Base-by-base conservation (phyloP, 2,888 invertebrate species). In the Strigamia crassipes region DNA sequence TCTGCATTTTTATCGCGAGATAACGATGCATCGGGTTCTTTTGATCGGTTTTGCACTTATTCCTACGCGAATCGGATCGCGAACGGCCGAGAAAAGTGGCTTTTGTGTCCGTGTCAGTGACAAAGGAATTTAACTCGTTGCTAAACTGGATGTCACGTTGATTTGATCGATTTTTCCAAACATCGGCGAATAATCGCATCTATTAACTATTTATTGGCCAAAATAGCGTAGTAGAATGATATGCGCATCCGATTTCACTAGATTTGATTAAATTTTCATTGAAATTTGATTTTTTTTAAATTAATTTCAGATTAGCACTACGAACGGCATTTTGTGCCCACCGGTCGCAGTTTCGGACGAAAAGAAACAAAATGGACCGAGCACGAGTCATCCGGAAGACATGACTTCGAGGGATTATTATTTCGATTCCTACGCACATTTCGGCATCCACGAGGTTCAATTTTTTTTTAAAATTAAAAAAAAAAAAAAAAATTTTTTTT, bases 331-430 rank as follows among this genome's bases (percentile, higher is more conserved):
- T 27, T 46, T 27, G 13, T 80, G 51, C 56, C 80, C 80, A n/a
- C 21, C 80, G 8, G 34, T 46, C 51, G 34, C 18, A 27, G 61
- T 61, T 61, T 61, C 18, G 61, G 80, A 80, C n/a, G 42, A 56
- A 13, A 79, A 79, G 46, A 81, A 81, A 73, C 81, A 66, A 23
- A 73, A 81, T 73, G 73, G 66, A 15, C 81, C 77, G 2, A 73
- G 23, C n/a, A 34, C 77, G 31, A 81, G 31, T 34, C 61, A 61
- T 23, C 82, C 95, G 0, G 96, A 96, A 85, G 98, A 99, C 86
- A 99, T 99, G 99, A 99, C 99, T 1, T 99, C 99, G 8, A 92
- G 97, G 85, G 99, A 99, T 88, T 99, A 99, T 89, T 99, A 99
- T 88, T 99, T 99, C 88, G 99, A 99, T 89, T 99, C 99, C 0